Evolutionary conservation across 2,888 invertebrate species (phyloP).

Genomic region (Apamea sordens): DNA sequence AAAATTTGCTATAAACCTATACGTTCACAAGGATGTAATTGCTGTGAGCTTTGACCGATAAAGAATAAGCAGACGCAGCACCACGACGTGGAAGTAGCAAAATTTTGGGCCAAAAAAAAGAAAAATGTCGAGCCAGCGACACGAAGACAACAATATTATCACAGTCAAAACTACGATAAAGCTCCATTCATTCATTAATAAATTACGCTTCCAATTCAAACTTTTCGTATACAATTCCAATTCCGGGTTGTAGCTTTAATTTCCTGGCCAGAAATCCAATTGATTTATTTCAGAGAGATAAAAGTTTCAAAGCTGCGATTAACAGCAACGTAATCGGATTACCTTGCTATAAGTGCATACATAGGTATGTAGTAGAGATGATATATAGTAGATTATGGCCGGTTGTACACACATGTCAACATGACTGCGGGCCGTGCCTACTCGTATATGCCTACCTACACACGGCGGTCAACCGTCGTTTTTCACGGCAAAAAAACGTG

Average conservation of each 20-base stretch:
- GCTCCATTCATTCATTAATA: not conserved
- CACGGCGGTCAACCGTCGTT: not conserved
- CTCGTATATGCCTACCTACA: not conserved
- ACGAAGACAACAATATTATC: not conserved
- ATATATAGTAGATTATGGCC: slow-evolving; percentile 6
- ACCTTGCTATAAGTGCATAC: not conserved
- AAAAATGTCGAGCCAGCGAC: not conserved
- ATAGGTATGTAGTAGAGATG: not conserved
- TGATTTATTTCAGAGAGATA: slow-evolving; percentile 22
- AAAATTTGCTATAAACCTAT: not conserved
- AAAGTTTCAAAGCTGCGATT: slow-evolving; percentile 24
- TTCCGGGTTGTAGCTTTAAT: slow-evolving; percentile 7
- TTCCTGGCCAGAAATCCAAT: not conserved
- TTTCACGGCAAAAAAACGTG: not conserved
- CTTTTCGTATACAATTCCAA: slow-evolving; percentile 21
- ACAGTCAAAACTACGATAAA: not conserved
- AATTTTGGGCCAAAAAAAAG: not conserved
- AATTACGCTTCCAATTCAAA: slow-evolving; percentile 10
- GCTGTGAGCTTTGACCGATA: not conserved
- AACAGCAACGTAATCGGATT: slow-evolving; percentile 9
- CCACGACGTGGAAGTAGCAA: not conserved
- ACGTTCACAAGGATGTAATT: not conserved
- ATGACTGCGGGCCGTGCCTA: not conserved
- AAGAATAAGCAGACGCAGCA: not conserved
- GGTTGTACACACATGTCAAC: not conserved